A percentile compares a stretch with the other conserved stretches of the same genome.
These are phyloP conservation scores for Typhlomys cinereus DNA, from an alignment of 2,113 vertebrate species.

Conservation along the genomic window DNA sequence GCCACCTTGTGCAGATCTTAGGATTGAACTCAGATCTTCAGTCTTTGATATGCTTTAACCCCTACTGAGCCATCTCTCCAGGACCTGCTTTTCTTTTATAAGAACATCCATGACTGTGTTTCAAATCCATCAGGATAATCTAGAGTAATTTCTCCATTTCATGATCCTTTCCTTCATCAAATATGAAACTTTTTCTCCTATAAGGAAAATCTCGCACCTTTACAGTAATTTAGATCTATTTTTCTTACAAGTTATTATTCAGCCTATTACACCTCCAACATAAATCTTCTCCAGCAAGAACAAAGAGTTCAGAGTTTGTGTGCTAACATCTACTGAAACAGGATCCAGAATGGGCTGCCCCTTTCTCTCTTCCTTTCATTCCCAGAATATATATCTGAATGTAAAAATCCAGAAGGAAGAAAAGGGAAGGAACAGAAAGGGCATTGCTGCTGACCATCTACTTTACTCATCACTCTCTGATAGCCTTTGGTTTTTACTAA, in stretches of 20 bases:
- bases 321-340: background rate
- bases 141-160: background rate
- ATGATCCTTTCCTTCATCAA: background rate
- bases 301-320: constrained; percentile 1
- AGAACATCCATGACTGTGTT: background rate
- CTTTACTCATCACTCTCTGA: background rate
- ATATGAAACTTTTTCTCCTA: background rate
- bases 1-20: too few relatives aligned
- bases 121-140: background rate
- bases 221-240: background rate
- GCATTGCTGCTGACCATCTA: background rate
- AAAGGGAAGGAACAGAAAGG: background rate
- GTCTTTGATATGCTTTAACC: too few relatives aligned
- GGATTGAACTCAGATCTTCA: too few relatives aligned
- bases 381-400: background rate
- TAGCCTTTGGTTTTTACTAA: background rate
- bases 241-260: background rate
- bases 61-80: too few relatives aligned
- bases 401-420: background rate
- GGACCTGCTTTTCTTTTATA: background rate
- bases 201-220: background rate
- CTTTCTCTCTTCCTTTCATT: background rate
- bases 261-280: too few relatives aligned
- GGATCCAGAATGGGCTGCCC: background rate
- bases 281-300: background rate